Evolutionary conservation across 1,140 invertebrate species (phyloP).

Genomic region (Drosophila subpulchrella): DNA sequence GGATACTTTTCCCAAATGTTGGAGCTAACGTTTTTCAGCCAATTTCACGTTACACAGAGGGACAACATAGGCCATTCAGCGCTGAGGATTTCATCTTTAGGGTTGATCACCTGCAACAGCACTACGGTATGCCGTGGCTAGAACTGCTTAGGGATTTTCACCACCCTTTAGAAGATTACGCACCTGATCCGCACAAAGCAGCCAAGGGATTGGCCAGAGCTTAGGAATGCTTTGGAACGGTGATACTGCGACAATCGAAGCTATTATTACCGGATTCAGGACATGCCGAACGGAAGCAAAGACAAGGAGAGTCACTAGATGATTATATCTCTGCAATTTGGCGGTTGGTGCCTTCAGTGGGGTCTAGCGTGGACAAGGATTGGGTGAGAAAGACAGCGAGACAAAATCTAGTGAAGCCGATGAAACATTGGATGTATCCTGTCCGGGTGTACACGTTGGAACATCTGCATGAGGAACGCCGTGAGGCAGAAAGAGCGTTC

Average conservation of each 20-base stretch:
- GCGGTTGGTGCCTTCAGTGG: not conserved
- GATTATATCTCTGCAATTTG: not conserved
- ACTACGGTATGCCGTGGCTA: not conserved
- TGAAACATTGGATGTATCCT: not conserved
- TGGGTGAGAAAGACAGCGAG: not conserved
- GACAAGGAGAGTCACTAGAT: not conserved
- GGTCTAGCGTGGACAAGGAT: not conserved
- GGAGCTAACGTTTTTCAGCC: too few species aligned
- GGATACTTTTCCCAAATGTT: too few species aligned
- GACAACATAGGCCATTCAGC: too few species aligned
- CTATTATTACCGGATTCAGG: not conserved
- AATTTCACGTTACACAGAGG: too few species aligned
- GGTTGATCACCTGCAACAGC: too few species aligned
- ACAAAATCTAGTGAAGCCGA: not conserved
- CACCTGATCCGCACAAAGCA: too few species aligned
- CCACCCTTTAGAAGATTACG: too few species aligned
- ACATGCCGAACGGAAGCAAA: not conserved
- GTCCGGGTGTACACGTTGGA: not conserved
- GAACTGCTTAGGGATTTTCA: too few species aligned
- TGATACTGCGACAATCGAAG: not conserved
- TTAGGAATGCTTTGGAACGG: too few species aligned
- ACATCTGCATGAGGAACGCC: not conserved
- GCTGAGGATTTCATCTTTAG: too few species aligned
- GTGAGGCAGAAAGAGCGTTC: not conserved
- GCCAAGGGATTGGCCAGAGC: too few species aligned